Evolutionary conservation across 1,140 invertebrate species (phyloP).

Genomic region (Drosophila sturtevanti): DNA sequence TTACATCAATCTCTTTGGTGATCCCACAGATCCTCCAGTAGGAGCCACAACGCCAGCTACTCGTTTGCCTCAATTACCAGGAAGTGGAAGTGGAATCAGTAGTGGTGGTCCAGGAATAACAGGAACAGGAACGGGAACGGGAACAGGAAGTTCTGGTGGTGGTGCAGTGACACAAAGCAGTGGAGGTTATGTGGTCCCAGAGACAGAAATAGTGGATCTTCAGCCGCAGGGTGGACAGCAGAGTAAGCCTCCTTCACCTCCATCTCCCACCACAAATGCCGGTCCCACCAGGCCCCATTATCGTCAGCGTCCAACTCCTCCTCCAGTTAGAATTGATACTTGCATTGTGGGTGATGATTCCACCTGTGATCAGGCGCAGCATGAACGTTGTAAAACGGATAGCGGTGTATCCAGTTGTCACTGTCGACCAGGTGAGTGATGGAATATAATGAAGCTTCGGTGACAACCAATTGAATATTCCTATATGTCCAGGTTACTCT

Average conservation of each 20-base stretch:
- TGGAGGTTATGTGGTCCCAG: conserved; percentile 83
- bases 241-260: conserved; percentile 41
- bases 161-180: conserved; percentile 68
- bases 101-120: conserved; percentile 6
- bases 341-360: conserved; percentile 96
- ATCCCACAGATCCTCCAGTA: conserved; percentile 83
- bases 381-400: conserved; percentile 94
- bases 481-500: conserved; percentile 86
- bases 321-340: conserved; percentile 93
- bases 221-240: conserved; percentile 44
- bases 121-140: neutral
- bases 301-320: conserved; percentile 85
- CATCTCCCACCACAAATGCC: conserved; percentile 72
- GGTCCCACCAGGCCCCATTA: conserved; percentile 83
- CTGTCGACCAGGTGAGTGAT: conserved; percentile 88
- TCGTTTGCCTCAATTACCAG: conserved; percentile 66
- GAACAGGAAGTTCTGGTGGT: conserved; percentile 1
- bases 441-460: too few species aligned
- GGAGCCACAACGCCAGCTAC: conserved; percentile 63
- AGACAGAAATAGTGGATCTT: conserved; percentile 80
- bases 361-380: conserved; percentile 94
- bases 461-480: neutral
- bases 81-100: conserved; percentile 10
- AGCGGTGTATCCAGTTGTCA: conserved; percentile 95
- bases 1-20: conserved; percentile 92